A percentile compares a stretch with the other conserved stretches of the same genome.
phyloP scores from a whole-genome alignment of 2,113 vertebrate species.

The Cyanistes caeruleus region DNA sequence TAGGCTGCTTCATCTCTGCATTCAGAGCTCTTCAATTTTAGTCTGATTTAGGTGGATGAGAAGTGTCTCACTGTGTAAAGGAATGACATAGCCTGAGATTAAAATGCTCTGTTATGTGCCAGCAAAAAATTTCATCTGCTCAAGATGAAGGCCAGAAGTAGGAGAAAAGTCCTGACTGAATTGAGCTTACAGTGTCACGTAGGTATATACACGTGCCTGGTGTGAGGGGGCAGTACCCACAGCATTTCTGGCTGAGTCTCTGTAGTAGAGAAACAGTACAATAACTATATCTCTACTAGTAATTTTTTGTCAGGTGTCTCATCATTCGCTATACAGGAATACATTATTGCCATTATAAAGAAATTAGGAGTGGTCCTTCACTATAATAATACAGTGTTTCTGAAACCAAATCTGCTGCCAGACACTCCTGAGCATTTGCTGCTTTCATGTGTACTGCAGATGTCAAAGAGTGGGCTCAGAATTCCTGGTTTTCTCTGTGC shows the following conservation, averaged over 20 bases:
- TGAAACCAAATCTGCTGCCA: background rate
- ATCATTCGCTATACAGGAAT: background rate
- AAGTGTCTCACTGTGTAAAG: background rate
- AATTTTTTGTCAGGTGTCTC: background rate
- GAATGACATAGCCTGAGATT: background rate
- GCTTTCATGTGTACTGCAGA: background rate
- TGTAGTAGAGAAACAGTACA: background rate
- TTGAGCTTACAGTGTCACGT: background rate
- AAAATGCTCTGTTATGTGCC: background rate
- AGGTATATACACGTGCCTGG: rapidly evolving
- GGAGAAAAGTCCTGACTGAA: background rate
- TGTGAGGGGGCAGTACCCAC: background rate
- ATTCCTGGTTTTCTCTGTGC: background rate
- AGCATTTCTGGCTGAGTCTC: background rate
- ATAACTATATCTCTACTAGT: background rate
- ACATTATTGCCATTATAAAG: background rate
- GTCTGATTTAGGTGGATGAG: background rate
- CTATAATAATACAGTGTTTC: background rate
- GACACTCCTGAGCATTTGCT: background rate
- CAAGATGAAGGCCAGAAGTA: background rate
- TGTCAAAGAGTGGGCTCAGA: background rate
- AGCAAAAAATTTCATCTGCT: background rate
- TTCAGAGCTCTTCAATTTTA: background rate
- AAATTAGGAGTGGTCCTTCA: background rate
- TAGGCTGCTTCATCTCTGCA: background rate